Percentiles rank a stretch among this genome's conserved stretches.
phyloP scores from a whole-genome alignment of 2,113 vertebrate genomes.

The Muntiacus muntjak region DNA sequence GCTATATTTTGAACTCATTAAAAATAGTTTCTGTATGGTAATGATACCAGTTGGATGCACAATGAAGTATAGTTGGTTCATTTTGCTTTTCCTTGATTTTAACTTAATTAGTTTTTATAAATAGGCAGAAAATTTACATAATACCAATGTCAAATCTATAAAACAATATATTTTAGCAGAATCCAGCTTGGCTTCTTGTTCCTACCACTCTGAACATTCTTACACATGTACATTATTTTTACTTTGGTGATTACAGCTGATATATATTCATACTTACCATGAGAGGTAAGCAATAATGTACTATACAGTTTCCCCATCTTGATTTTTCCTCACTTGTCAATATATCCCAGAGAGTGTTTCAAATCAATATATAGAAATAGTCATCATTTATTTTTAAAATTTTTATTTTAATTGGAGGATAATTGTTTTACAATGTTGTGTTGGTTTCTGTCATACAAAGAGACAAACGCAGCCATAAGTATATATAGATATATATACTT shows the following conservation, averaged over 20 bases:
- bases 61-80: neutral
- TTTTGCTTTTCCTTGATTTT: conserved; percentile 29
- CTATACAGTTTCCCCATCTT: neutral
- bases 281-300: neutral
- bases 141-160: neutral
- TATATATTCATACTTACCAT: neutral
- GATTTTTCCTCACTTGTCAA: neutral
- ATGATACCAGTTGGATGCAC: neutral
- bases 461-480: neutral
- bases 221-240: neutral
- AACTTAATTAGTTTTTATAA: conserved; percentile 29
- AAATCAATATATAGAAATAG: conserved; percentile 4
- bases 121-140: neutral
- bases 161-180: conserved; percentile 12
- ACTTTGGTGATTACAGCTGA: conserved; percentile 1
- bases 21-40: neutral
- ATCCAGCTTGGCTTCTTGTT: neutral
- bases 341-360: neutral
- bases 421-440: neutral
- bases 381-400: neutral
- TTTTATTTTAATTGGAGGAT: neutral
- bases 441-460: neutral
- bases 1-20: neutral
- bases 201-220: neutral
- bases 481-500: neutral